Percentiles rank a stretch among this genome's conserved stretches.
Conservation (phyloP, 2,888 invertebrate species). For the Galeruca laticollis region DNA sequence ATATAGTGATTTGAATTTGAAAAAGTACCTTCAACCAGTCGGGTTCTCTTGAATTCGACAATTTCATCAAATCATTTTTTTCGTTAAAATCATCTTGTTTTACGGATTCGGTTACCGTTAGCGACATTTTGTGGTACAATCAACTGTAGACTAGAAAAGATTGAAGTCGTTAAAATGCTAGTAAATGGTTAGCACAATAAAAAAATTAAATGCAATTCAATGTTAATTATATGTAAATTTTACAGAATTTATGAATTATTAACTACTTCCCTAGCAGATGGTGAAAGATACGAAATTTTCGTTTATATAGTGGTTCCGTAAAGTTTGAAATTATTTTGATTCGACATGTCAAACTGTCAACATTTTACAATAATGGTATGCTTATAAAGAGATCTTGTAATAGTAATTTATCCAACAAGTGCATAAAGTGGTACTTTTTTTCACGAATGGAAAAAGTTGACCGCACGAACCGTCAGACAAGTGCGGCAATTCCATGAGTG, state of each 20-base stretch:
- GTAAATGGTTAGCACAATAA: not conserved
- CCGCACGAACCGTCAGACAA: too few species aligned
- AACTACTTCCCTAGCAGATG: too few species aligned
- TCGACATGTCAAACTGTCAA: too few species aligned
- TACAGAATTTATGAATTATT: not conserved
- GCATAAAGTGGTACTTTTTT: too few species aligned
- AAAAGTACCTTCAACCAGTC: constrained; percentile 81
- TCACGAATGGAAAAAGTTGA: too few species aligned
- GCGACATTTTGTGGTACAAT: constrained; percentile 32
- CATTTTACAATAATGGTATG: too few species aligned
- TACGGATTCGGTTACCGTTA: constrained; percentile 29
- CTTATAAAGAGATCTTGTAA: too few species aligned
- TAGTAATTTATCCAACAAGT: too few species aligned
- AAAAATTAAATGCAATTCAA: constrained; percentile 25
- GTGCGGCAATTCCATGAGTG: too few species aligned
- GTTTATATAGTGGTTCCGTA: too few species aligned
- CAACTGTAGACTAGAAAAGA: not conserved
- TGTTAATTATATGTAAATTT: constrained; percentile 33
- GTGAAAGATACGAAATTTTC: too few species aligned
- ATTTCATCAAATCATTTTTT: constrained; percentile 21
- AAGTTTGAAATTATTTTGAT: too few species aligned
- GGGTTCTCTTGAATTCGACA: constrained; percentile 70
- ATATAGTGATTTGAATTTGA: constrained; percentile 79
- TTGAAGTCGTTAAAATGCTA: not conserved
- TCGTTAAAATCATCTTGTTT: not conserved